These are phyloP conservation scores for Cololabis saira DNA, from an alignment of 2,113 vertebrate species.

Conservation along the genomic window DNA sequence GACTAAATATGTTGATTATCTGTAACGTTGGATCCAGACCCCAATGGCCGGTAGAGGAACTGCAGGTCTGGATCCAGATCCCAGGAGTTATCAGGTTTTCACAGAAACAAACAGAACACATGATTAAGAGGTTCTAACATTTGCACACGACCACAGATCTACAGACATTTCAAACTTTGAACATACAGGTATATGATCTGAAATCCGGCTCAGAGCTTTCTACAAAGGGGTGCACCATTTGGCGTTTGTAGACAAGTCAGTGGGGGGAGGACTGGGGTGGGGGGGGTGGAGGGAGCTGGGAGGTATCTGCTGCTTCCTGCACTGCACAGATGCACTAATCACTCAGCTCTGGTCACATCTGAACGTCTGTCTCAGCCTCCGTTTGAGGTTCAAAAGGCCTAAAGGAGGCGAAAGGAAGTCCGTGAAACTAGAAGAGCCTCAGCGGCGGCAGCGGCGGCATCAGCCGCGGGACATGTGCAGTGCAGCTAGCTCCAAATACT, in stretches of 20 bases:
- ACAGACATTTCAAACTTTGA: slow-evolving; percentile 26
- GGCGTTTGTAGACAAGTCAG: slow-evolving; percentile 42
- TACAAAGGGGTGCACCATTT: slow-evolving; percentile 65
- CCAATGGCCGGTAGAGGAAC: too few relatives aligned
- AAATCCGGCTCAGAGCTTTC: slow-evolving; percentile 80
- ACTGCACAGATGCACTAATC: slow-evolving; percentile 75
- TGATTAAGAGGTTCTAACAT: too few relatives aligned
- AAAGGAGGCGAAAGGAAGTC: too few relatives aligned
- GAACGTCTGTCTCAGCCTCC: slow-evolving; percentile 14
- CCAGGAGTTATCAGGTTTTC: too few relatives aligned
- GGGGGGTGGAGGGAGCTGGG: slow-evolving; percentile 29
- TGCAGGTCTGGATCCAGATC: too few relatives aligned
- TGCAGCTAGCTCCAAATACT: slow-evolving; percentile 76
- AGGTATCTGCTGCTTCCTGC: slow-evolving; percentile 73
- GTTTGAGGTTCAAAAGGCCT: too few relatives aligned
- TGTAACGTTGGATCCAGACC: too few relatives aligned
- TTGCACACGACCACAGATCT: not conserved
- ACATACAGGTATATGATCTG: slow-evolving; percentile 87
- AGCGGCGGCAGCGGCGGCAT: not conserved
- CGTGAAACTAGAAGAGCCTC: not conserved
- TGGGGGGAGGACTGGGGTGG: slow-evolving; percentile 33
- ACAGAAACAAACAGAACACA: too few relatives aligned
- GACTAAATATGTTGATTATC: too few relatives aligned
- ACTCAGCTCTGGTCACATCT: slow-evolving; percentile 23
- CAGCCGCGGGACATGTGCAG: slow-evolving; percentile 55